phyloP scores from a whole-genome alignment of 2,888 invertebrate genomes.

The Rhorus exstirpatorius region DNA sequence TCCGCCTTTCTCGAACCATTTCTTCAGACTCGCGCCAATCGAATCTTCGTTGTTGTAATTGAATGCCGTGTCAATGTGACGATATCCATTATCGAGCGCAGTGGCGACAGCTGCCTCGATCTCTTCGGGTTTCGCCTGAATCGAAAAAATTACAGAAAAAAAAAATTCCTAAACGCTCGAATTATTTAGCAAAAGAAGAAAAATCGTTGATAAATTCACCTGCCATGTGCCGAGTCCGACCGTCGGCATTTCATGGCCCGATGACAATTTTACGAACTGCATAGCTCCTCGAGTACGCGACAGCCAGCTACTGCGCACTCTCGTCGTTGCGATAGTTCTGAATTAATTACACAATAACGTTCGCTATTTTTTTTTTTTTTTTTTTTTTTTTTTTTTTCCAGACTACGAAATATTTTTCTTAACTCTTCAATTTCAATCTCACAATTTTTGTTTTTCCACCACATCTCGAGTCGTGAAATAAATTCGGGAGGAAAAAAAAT shows the following conservation, averaged over 20 bases:
- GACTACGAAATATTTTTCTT: too few relatives aligned
- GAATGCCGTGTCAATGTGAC: conserved; percentile 93
- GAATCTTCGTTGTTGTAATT: conserved; percentile 93
- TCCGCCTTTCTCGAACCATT: conserved; percentile 89
- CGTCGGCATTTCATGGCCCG: conserved; percentile 89
- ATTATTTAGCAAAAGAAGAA: neutral
- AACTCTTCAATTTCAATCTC: conserved; percentile 2
- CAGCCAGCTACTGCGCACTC: conserved; percentile 49
- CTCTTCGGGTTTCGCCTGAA: conserved; percentile 89
- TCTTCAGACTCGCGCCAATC: conserved; percentile 90
- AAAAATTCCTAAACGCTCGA: neutral
- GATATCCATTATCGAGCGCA: conserved; percentile 91
- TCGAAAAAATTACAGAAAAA: conserved; percentile 7
- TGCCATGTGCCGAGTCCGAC: conserved; percentile 92
- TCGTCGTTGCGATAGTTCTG: conserved; percentile 58
- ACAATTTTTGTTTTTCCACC: neutral
- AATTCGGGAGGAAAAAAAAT: conserved; percentile 12
- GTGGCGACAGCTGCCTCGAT: conserved; percentile 89
- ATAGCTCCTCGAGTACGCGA: conserved; percentile 69
- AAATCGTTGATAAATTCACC: conserved; percentile 83
- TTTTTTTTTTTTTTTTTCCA: neutral
- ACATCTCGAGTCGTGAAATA: neutral
- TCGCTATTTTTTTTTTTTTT: conserved; percentile 65
- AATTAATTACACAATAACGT: conserved; percentile 70
- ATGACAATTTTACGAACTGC: conserved; percentile 79